Evolutionary conservation across 2,113 vertebrate genomes (phyloP), one percentile per base, ranked within the genome.

Genomic region (Polyodon spathula): DNA sequence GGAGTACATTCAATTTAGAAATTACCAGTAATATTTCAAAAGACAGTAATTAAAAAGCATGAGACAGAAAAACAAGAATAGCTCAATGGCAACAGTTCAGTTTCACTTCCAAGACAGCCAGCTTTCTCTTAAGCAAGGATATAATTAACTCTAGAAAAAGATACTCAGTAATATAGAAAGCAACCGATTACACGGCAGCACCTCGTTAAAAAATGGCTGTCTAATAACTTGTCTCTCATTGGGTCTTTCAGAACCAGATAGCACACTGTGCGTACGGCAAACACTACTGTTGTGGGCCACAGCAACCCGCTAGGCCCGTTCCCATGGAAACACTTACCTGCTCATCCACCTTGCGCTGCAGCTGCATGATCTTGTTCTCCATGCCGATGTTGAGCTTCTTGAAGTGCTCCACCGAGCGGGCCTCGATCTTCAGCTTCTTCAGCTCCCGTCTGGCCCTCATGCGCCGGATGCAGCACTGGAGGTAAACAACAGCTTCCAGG

Each of bases 331-430:
- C 58, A 48, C 27, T 27, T 44, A 95, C 96, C 93, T 98, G 96
- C 62, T 97, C 92, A 11, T 98, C 93, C 1, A 99, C 78, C 77
- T 85, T 95, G 55, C 94, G 83, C 81, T 99, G 96, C 66, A 99
- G 83, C 76, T 99, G 96, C 92, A 99, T 95, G 78, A 99, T 97
- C 83, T 99, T 99, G 84, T 98, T 98, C 82, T 99, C 96, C 90
- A 99, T 88, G 74, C 96, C 96, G 1, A 94, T 89, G 81, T 98
- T 94, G 57, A 99, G 94, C 69, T 97, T 97, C 83, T 97, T 99
- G 75, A 93, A 98, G 74, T 94, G 95, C 63, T 99, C 94, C n/a
- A 98, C 95, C 0, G 96, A 98, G 37, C 96, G 91, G 0, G 96
- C 95, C 75, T 99, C 95, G 4, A 99, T 98, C 82, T 97, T 97